Conservation (phyloP, 2,113 vertebrate species). For the Vimba vimba region DNA sequence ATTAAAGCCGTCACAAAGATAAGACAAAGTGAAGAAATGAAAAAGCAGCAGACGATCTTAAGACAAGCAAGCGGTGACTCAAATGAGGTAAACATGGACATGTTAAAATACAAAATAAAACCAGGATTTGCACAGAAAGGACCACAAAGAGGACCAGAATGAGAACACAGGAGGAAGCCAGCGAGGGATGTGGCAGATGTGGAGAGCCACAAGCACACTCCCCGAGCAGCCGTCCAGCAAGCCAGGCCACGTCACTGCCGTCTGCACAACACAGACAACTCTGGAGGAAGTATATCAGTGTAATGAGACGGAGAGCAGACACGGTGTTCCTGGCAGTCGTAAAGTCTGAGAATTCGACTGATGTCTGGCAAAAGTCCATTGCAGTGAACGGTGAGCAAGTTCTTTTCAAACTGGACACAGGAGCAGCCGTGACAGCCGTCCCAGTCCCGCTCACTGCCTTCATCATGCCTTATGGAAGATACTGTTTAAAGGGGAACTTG, state of each 20-base stretch:
- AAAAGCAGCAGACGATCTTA: not conserved
- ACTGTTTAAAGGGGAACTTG: too few relatives aligned
- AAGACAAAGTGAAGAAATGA: constrained; percentile 6
- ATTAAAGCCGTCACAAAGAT: not conserved
- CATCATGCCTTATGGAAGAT: too few relatives aligned
- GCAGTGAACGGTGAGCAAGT: not conserved
- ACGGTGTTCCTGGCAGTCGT: not conserved
- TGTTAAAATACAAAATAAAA: not conserved
- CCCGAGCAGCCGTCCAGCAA: not conserved
- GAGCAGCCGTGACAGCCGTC: too few relatives aligned
- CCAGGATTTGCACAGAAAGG: not conserved
- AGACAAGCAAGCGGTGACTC: constrained; percentile 8
- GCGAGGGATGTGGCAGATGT: not conserved
- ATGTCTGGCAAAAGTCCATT: not conserved
- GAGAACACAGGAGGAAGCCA: not conserved
- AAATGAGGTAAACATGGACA: not conserved
- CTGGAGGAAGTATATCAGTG: not conserved
- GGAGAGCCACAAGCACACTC: not conserved
- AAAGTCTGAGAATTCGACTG: not conserved
- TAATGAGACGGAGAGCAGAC: not conserved
- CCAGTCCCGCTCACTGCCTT: too few relatives aligned
- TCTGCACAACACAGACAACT: not conserved
- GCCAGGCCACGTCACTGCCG: not conserved
- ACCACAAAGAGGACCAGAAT: not conserved
- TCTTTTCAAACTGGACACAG: not conserved